These are phyloP conservation scores for Limnodromus scolopaceus DNA, from an alignment of 2,797 vertebrate genomes.

Conservation along the genomic window DNA sequence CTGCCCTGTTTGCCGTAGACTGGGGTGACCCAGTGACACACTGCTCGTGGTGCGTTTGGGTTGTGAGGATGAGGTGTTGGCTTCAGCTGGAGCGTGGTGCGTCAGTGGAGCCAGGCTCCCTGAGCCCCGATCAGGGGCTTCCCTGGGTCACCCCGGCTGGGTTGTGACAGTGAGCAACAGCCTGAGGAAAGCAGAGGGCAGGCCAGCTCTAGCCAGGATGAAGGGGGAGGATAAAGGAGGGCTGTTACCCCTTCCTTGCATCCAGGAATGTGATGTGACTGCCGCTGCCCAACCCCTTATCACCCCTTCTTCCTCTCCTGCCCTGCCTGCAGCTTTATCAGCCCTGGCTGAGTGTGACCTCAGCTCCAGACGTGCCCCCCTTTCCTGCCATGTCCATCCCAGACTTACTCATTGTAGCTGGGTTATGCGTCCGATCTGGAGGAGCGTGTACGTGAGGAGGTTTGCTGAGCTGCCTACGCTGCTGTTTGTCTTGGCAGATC, in stretches of 20 bases:
- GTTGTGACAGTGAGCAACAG: neutral
- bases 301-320: neutral
- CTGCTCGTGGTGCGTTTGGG: rapidly evolving
- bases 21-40: conserved; percentile 16
- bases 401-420: neutral
- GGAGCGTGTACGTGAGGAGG: neutral
- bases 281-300: neutral
- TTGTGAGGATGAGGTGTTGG: neutral
- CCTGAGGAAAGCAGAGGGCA: neutral
- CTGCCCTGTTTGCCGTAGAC: neutral
- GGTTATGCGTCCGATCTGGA: neutral
- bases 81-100: neutral
- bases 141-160: neutral
- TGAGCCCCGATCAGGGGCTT: neutral
- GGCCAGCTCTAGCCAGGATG: neutral
- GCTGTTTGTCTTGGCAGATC: conserved; percentile 22
- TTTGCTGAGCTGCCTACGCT: neutral
- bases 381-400: neutral
- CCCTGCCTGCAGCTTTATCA: neutral
- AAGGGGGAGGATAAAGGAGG: neutral
- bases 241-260: neutral
- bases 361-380: neutral
- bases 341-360: neutral
- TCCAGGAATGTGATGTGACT: neutral
- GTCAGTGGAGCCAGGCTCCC: neutral